Percentiles rank a stretch among this genome's conserved stretches.
Evolutionary conservation across 2,113 vertebrate species (phyloP).

Genomic region (Amphiprion percula): DNA sequence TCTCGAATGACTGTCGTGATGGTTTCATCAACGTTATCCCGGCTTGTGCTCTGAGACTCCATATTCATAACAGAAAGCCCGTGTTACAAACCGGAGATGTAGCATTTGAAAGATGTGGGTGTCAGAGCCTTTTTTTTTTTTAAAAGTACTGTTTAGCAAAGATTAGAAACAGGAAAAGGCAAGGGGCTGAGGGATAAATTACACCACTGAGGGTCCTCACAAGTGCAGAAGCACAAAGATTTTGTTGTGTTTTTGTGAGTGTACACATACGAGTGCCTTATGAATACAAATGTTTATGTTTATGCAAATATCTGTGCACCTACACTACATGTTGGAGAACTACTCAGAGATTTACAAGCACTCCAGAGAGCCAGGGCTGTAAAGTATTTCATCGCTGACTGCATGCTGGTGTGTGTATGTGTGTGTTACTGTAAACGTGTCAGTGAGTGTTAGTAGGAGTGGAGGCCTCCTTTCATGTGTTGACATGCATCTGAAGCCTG

Average conservation of each 20-base stretch:
- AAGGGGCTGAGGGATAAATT: background rate
- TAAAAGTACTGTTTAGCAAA: background rate
- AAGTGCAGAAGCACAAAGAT: background rate
- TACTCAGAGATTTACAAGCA: background rate
- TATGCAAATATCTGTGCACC: background rate
- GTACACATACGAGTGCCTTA: background rate
- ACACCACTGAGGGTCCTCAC: background rate
- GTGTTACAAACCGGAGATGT: background rate
- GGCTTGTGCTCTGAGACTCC: background rate
- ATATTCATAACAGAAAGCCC: background rate
- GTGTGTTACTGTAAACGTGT: conserved; percentile 13
- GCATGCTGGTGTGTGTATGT: background rate
- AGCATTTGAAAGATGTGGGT: background rate
- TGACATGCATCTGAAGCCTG: conserved; percentile 37
- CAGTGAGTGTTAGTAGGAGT: conserved; percentile 4
- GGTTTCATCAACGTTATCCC: background rate
- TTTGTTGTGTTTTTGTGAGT: background rate
- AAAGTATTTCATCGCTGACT: conserved; percentile 6
- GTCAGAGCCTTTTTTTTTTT: background rate
- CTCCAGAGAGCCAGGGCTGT: background rate
- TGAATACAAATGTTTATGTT: conserved; percentile 11
- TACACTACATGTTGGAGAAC: background rate
- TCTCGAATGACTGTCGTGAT: background rate
- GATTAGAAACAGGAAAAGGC: background rate
- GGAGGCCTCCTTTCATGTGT: conserved; percentile 39